A percentile compares a stretch with the other conserved stretches of the same genome.
Evolutionary conservation across 1,140 invertebrate species (phyloP).

Genomic region (Pristionchus pacificus): DNA sequence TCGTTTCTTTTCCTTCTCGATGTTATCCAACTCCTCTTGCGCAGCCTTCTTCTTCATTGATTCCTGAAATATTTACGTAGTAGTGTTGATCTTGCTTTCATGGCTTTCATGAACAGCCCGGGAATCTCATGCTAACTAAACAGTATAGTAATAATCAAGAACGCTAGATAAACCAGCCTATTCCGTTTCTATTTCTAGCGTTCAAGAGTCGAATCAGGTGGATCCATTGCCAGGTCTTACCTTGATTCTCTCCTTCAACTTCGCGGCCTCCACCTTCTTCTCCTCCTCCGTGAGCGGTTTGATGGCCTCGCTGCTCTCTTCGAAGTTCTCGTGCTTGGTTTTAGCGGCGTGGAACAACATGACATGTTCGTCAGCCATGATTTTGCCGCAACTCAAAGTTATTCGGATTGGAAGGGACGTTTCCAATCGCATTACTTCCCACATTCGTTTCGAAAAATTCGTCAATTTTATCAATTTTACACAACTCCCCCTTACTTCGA

Average conservation of each 20-base stretch:
- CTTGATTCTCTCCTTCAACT: conserved; percentile 30
- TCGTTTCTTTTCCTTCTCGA: conserved; percentile 75
- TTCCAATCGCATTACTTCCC: too few relatives aligned
- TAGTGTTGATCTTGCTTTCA: too few relatives aligned
- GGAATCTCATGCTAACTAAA: too few relatives aligned
- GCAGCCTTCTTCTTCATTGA: conserved; percentile 66
- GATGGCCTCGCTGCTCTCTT: conserved; percentile 86
- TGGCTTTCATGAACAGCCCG: too few relatives aligned
- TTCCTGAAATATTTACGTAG: too few relatives aligned
- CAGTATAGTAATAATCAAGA: too few relatives aligned
- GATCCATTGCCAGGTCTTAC: background rate
- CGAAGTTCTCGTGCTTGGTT: conserved; percentile 81
- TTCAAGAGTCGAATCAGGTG: conserved; percentile 16
- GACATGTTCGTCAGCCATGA: conserved; percentile 72
- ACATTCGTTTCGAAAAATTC: too few relatives aligned
- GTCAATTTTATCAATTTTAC: too few relatives aligned
- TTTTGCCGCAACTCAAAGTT: conserved; percentile 74
- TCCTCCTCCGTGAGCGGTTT: conserved; percentile 74
- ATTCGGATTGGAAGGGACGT: too few relatives aligned
- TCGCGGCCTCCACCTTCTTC: conserved; percentile 17
- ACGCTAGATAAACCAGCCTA: too few relatives aligned
- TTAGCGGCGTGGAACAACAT: conserved; percentile 87
- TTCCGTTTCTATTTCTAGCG: too few relatives aligned
- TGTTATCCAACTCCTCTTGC: background rate
- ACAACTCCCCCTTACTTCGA: too few relatives aligned